Evolutionary conservation across 1,140 invertebrate species (phyloP).

Genomic region (Drosophila obscura): DNA sequence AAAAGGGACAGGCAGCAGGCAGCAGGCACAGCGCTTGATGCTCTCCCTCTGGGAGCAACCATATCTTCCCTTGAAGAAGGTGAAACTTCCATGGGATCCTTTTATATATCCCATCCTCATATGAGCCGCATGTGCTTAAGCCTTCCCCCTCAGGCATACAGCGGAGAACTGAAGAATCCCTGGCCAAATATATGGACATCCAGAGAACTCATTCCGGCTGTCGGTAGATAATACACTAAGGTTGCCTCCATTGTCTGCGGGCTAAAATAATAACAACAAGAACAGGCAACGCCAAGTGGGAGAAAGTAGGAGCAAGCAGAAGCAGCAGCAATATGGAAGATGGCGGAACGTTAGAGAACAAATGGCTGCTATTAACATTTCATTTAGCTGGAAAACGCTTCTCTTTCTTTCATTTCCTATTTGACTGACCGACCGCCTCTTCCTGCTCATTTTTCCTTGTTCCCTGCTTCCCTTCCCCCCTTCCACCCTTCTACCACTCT

Average conservation of each 20-base stretch:
- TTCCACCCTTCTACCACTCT: too few relatives aligned
- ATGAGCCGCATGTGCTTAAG: too few relatives aligned
- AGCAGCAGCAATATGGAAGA: conserved; percentile 4
- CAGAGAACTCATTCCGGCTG: conserved; percentile 28
- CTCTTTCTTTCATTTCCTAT: conserved; percentile 46
- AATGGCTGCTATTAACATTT: conserved; percentile 69
- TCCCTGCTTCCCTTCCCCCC: not conserved
- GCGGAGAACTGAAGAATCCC: too few relatives aligned
- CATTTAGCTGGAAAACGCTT: conserved; percentile 65
- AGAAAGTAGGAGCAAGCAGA: conserved; percentile 1
- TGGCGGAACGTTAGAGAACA: conserved; percentile 19
- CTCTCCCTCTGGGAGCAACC: too few relatives aligned
- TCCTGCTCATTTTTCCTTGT: not conserved
- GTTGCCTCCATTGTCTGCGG: conserved; percentile 29
- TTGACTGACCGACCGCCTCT: conserved; percentile 38
- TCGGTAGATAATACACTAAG: conserved; percentile 46
- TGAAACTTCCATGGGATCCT: too few relatives aligned
- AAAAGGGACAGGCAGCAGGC: too few relatives aligned
- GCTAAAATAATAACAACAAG: not conserved
- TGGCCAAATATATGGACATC: conserved; percentile 8
- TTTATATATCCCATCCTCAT: too few relatives aligned
- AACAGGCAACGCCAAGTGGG: conserved; percentile 1
- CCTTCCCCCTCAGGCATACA: too few relatives aligned
- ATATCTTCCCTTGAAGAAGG: too few relatives aligned
- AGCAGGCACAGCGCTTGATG: too few relatives aligned